Evolutionary conservation across 2,113 vertebrate genomes (phyloP).

Genomic region (Myocastor coypus): DNA sequence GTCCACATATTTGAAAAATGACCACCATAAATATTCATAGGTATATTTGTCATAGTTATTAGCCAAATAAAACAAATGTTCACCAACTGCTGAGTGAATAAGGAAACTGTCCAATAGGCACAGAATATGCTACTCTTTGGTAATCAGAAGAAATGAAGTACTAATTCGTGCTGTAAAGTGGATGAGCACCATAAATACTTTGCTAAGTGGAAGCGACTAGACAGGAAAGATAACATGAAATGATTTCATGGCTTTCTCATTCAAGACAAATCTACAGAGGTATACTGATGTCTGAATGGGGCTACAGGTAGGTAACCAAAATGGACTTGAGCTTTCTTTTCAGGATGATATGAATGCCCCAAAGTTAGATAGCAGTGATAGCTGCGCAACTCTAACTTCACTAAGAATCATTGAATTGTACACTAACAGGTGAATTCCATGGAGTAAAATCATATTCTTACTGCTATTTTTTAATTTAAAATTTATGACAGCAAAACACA

Average conservation of each 20-base stretch:
- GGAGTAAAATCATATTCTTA: background rate
- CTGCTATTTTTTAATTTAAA: background rate
- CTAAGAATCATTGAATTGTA: background rate
- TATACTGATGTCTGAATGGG: background rate
- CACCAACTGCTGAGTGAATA: background rate
- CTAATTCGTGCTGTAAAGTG: background rate
- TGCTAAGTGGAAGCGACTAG: background rate
- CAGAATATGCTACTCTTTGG: background rate
- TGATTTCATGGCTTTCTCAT: background rate
- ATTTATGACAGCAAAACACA: background rate
- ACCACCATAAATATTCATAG: background rate
- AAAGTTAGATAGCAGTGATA: background rate
- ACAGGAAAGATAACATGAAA: background rate
- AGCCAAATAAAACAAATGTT: background rate
- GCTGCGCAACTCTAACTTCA: background rate
- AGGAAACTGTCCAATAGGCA: background rate
- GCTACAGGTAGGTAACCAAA: background rate
- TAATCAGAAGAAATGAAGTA: background rate
- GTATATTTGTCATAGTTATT: conserved; percentile 1
- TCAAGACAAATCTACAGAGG: background rate
- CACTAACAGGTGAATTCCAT: background rate
- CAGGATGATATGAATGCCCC: background rate
- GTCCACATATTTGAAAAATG: background rate
- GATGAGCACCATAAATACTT: background rate
- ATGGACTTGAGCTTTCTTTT: background rate